Base-by-base conservation (phyloP, 2,797 vertebrate species). In the Eleutherodactylus coqui region DNA sequence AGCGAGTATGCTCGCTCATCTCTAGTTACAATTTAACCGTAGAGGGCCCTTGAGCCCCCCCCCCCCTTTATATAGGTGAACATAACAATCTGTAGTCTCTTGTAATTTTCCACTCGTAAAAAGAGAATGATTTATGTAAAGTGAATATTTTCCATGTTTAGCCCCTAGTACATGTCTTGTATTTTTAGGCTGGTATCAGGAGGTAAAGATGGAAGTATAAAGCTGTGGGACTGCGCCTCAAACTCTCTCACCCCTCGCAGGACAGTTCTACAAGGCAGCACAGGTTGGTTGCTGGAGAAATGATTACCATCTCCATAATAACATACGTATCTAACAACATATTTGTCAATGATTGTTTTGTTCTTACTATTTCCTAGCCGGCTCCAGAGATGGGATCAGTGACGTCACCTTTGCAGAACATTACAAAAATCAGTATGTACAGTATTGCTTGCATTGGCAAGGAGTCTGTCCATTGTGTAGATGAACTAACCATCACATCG, bases 121-220 rank as follows among this genome's bases (percentile, higher is more conserved):
- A n/a, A 58, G 1, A 58, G 19, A 53, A 10, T 58, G 2, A 58
- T 58, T 58, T 17, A 64, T 64, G 62, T 34, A 6, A 32, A 17
- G 5, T 36, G 32, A 36, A 36, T 38, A 36, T 69, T 36, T 47
- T 47, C 0, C 0, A 29, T 47, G 24, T 45, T 45, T 73, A 45
- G 70, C 24, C 11, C 27, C 32, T 76, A 32, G 8, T 17, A 9
- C 45, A 13, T 38, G 16, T 55, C 14, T 82, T 85, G 72, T 79
- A 5, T 79, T 62, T 83, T 41, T 32, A 91, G 89, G 78, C 69
- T 91, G 51, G 62, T 89, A 17, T 87, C 89, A 32, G 88, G 89
- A 34, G 70, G 87, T 38, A 84, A 84, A 83, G 89, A 91, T 82
- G 89, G 89, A 43, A 88, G 79, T 51, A 8, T 91, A 72, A 89